These are phyloP conservation scores for Iselma pallidipennis DNA, from an alignment of 2,888 invertebrate species.

Conservation along the genomic window DNA sequence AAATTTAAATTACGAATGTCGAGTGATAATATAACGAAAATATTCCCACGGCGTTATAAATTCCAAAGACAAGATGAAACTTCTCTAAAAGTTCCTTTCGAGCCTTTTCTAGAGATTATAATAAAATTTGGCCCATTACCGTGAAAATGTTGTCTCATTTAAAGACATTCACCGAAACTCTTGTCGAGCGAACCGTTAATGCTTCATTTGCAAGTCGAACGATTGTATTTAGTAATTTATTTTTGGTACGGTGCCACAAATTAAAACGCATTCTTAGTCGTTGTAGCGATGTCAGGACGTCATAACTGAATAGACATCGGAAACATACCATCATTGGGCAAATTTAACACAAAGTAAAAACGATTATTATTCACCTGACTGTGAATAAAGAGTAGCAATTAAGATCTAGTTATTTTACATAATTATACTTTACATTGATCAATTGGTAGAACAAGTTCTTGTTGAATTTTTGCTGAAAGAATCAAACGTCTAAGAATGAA, in stretches of 20 bases:
- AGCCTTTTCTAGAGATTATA: slow-evolving; percentile 21
- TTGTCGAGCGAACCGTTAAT: slow-evolving; percentile 28
- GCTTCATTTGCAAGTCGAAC: slow-evolving; percentile 38
- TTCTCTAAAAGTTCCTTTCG: slow-evolving; percentile 22
- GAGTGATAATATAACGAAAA: slow-evolving; percentile 24
- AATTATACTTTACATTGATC: slow-evolving; percentile 41
- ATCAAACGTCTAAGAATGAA: too few relatives aligned
- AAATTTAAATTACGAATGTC: slow-evolving; percentile 21
- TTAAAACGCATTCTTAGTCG: slow-evolving; percentile 19
- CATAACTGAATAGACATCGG: not conserved
- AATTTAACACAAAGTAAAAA: slow-evolving; percentile 2
- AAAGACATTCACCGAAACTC: slow-evolving; percentile 26
- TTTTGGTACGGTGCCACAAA: slow-evolving; percentile 27
- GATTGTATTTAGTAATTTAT: slow-evolving; percentile 34
- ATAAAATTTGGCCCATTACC: slow-evolving; percentile 26
- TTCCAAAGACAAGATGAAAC: slow-evolving; percentile 22
- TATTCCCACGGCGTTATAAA: slow-evolving; percentile 28
- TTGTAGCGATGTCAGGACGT: not conserved
- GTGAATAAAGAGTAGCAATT: slow-evolving; percentile 45
- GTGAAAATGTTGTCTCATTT: slow-evolving; percentile 27
- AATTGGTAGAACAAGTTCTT: slow-evolving; percentile 34
- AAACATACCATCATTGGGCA: slow-evolving; percentile 3
- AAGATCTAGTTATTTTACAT: slow-evolving; percentile 47
- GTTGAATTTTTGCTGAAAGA: slow-evolving; percentile 38
- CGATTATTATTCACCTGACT: slow-evolving; percentile 40